Conservation (phyloP, 2,113 vertebrate species). For the Neopipo cinnamomea region DNA sequence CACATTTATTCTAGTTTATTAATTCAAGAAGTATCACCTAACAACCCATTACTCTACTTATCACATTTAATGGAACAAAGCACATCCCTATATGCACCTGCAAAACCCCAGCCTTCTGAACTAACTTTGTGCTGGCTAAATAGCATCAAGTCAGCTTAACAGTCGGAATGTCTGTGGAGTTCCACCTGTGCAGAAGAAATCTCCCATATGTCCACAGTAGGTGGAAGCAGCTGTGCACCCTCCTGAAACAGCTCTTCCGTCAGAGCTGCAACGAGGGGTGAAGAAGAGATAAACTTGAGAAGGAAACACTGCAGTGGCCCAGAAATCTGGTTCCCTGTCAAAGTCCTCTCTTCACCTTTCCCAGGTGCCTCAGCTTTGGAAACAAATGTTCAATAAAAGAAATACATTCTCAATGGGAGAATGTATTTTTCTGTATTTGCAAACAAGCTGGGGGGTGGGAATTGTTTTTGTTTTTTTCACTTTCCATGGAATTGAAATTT, state of each 20-base stretch:
- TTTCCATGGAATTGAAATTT: not conserved
- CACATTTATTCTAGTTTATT: not conserved
- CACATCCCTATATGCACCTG: not conserved
- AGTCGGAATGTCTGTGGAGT: not conserved
- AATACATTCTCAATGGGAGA: rapidly evolving
- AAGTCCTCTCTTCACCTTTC: not conserved
- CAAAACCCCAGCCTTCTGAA: not conserved
- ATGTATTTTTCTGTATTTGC: not conserved
- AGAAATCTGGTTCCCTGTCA: not conserved
- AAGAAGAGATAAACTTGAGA: not conserved
- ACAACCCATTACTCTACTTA: not conserved
- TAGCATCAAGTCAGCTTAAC: not conserved
- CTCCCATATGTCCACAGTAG: not conserved
- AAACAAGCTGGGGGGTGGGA: not conserved
- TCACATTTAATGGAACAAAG: not conserved
- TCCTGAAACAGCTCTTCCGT: not conserved
- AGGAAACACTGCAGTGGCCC: not conserved
- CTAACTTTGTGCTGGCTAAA: not conserved
- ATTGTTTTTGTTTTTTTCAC: not conserved
- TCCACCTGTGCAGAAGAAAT: not conserved
- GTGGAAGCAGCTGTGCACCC: not conserved
- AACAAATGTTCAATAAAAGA: not conserved
- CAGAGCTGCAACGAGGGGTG: not conserved
- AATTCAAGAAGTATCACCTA: not conserved
- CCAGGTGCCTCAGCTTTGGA: not conserved